phyloP scores from a whole-genome alignment of 2,797 vertebrate genomes.

The Takifugu ocellatus region DNA sequence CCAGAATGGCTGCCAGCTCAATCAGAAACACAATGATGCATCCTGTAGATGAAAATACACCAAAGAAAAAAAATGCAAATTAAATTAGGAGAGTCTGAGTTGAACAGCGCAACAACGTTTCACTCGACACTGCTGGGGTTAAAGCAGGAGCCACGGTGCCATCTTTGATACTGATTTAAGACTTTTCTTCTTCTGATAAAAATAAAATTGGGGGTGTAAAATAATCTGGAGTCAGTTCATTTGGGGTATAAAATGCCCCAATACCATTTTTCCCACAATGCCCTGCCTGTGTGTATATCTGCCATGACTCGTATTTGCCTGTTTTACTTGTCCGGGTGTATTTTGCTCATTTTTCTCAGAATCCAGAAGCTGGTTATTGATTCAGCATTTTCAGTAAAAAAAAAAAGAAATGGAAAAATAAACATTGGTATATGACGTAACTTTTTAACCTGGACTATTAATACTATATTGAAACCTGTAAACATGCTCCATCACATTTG shows the following conservation, averaged over 20 bases:
- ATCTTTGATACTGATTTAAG: too few species aligned
- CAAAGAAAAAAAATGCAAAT: too few species aligned
- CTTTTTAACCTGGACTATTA: not conserved
- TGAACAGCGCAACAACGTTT: too few species aligned
- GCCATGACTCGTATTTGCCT: slow-evolving; percentile 31
- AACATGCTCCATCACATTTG: not conserved
- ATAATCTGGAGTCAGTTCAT: too few species aligned
- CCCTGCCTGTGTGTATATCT: slow-evolving; percentile 48
- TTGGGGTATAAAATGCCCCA: not conserved
- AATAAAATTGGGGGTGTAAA: too few species aligned
- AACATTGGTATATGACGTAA: slow-evolving; percentile 31
- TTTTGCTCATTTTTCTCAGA: slow-evolving; percentile 64
- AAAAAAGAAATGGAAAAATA: slow-evolving; percentile 56
- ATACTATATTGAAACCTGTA: not conserved
- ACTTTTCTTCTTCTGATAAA: too few species aligned
- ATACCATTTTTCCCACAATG: slow-evolving; percentile 12
- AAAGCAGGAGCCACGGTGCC: too few species aligned
- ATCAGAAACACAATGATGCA: too few species aligned
- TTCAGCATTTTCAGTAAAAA: slow-evolving; percentile 74
- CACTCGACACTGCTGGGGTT: too few species aligned
- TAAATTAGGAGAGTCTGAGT: too few species aligned
- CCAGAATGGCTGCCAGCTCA: too few species aligned
- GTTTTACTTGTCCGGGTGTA: slow-evolving; percentile 63
- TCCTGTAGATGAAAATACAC: too few species aligned
- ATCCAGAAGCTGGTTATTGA: slow-evolving; percentile 55